Evolutionary conservation across 2,888 invertebrate genomes (phyloP), one percentile per base, ranked within the genome.

Genomic region (Artemia sp.): DNA sequence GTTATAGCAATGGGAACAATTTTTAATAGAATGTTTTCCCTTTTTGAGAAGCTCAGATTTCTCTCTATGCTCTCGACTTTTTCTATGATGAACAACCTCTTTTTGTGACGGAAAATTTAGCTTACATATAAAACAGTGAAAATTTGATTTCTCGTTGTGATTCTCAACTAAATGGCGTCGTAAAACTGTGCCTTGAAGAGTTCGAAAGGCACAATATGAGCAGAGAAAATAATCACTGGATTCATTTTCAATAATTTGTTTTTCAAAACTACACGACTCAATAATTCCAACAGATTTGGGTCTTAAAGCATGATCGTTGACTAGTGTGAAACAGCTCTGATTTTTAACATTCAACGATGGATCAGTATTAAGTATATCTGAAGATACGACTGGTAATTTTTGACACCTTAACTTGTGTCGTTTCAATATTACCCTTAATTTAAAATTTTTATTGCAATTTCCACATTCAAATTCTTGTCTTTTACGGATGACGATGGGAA

Each of bases 1-100:
- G 14, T 81, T 80, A 0, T 79, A 77, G 74, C 88, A 88, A 75
- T 85, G 82, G 0, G 82, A 82, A 74, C 87, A 88, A 70, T 81
- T 81, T 70, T 82, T 83, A 10, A 77, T 76, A 68, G 81, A 74
- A 69, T 80, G 79, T 70, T 80, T 80, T 0, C 76, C 75, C 10
- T 51, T 53, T 14, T 67, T 69, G 14, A 12, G 67, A n/a, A 80
- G 80, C 68, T 81, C 81, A 5, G 83, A 81, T n/a, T 78, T 81
- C 50, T 85, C 82, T 74, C 85, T 83, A 74, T 89, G 89, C 68
- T 82, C 81, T 67, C 82, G 79, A 0, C 85, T 83, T 72, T 83
- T 82, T 2, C 89, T 82, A 77, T 90, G 90, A 11, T 80, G 77
- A 64, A 84, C 83, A 0, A 87, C 87, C 73, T 86, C 84, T 12